phyloP scores from a whole-genome alignment of 2,888 invertebrate species.

The Geotrupes spiniger region DNA sequence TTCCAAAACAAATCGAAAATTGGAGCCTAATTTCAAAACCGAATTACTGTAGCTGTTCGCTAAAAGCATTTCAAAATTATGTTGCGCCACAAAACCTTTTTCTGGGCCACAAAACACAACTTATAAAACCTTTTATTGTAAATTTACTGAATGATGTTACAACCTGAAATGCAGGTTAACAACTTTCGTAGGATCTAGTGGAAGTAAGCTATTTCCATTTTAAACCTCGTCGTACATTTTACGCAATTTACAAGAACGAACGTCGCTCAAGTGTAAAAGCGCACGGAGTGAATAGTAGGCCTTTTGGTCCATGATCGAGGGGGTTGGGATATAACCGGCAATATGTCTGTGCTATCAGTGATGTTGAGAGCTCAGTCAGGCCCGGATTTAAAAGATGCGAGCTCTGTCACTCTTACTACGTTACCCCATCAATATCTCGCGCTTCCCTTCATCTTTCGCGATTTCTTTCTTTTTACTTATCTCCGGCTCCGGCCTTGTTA shows the following conservation, averaged over 20 bases:
- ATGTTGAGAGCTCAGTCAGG: conserved; percentile 18
- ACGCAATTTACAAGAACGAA: not conserved
- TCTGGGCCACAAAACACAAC: no score
- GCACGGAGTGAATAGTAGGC: conserved; percentile 10
- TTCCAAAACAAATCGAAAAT: no score
- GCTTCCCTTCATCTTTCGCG: conserved; percentile 9
- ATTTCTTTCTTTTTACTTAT: conserved; percentile 20
- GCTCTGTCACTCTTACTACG: conserved; percentile 18
- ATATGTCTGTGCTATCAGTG: conserved; percentile 25
- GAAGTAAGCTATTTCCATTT: no score
- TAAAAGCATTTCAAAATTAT: no score
- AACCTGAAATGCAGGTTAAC: no score
- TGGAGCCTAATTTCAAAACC: no score
- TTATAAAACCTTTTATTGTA: no score
- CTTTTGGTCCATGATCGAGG: conserved; percentile 12
- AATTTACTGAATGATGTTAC: no score
- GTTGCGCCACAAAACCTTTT: no score
- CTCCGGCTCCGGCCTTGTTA: conserved; percentile 14
- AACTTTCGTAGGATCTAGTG: no score
- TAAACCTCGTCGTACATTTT: not conserved
- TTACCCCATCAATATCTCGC: conserved; percentile 22
- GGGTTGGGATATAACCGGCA: conserved; percentile 21
- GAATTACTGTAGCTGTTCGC: no score
- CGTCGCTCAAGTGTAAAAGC: not conserved
- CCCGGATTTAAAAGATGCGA: conserved; percentile 19